phyloP scores from a whole-genome alignment of 2,888 invertebrate genomes.

The Amiota communis region DNA sequence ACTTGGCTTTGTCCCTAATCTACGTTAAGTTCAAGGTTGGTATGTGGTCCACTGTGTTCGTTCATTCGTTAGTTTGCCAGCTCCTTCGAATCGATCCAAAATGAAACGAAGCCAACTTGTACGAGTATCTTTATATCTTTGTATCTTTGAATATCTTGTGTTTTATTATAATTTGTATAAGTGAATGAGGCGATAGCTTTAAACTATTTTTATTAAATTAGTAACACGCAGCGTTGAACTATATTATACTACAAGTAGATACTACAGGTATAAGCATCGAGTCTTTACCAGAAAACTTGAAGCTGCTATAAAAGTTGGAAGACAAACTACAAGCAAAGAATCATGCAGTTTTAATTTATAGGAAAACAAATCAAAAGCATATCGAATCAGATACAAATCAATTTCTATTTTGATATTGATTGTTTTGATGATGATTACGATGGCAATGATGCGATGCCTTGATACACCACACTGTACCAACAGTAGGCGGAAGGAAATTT shows the following conservation, averaged over 20 bases:
- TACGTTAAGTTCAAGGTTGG: constrained; percentile 24
- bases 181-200: constrained; percentile 8
- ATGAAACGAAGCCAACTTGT: neutral
- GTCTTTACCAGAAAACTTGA: neutral
- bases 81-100: neutral
- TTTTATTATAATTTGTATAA: constrained; percentile 17
- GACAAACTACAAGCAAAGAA: neutral
- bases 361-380: constrained; percentile 20
- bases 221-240: neutral
- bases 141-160: neutral
- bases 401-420: neutral
- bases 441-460: too few species aligned
- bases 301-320: neutral
- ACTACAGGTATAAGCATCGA: neutral
- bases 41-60: neutral
- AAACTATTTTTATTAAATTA: constrained; percentile 14
- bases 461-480: too few species aligned
- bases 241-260: neutral
- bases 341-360: constrained; percentile 18
- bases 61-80: neutral
- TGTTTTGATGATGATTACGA: too few species aligned
- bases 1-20: constrained; percentile 26
- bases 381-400: constrained; percentile 14
- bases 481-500: too few species aligned
- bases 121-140: neutral